Evolutionary conservation across 2,797 vertebrate genomes (phyloP).

Genomic region (Sternarchorhynchus goeldii): DNA sequence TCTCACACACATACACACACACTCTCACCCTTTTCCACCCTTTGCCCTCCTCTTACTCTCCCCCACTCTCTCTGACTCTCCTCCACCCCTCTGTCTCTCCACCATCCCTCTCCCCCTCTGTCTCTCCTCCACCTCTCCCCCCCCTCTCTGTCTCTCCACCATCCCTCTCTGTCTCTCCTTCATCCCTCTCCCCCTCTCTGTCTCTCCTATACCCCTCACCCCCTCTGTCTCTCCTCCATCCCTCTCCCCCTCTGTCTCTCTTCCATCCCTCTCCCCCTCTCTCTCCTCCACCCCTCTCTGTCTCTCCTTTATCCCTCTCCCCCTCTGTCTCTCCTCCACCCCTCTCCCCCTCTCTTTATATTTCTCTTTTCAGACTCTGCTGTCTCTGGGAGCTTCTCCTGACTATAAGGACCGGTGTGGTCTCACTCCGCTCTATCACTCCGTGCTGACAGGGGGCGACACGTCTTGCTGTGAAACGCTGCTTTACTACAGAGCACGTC

Average conservation of each 20-base stretch:
- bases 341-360: neutral
- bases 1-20: slow-evolving; percentile 85
- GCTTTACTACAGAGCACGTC: slow-evolving; percentile 82
- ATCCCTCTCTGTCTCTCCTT: too few species aligned
- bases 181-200: too few species aligned
- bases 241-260: too few species aligned
- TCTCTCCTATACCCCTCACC: too few species aligned
- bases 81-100: too few species aligned
- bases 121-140: too few species aligned
- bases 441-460: slow-evolving; percentile 88
- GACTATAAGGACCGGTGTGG: slow-evolving; percentile 89
- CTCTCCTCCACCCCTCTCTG: neutral
- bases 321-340: neutral
- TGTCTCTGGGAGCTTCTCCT: slow-evolving; percentile 85
- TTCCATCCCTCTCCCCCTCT: too few species aligned
- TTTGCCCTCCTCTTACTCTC: too few species aligned
- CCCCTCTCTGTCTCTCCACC: too few species aligned
- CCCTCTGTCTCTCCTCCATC: too few species aligned
- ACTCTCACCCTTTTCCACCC: neutral
- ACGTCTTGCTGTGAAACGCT: slow-evolving; percentile 89
- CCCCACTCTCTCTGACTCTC: too few species aligned
- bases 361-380: slow-evolving; percentile 61
- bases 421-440: slow-evolving; percentile 90
- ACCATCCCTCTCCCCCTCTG: too few species aligned
- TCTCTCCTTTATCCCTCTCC: slow-evolving; percentile 74